Conservation (phyloP, 2,888 invertebrate species). For the Patella ulyssiponensis region DNA sequence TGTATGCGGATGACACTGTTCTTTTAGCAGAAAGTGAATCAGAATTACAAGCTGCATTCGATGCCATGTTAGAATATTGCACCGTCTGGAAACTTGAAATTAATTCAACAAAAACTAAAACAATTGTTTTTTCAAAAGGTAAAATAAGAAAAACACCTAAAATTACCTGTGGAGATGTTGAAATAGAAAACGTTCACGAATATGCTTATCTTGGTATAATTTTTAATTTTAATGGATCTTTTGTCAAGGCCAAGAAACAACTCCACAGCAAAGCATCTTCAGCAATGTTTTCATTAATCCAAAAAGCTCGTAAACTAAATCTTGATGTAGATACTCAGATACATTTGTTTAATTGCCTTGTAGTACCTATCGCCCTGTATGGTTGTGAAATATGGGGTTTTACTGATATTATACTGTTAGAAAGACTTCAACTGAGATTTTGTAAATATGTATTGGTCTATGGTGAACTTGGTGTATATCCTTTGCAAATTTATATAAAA, state of each 20-base stretch:
- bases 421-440: conserved; percentile 22
- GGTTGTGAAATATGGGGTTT: neutral
- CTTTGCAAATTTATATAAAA: conserved; percentile 18
- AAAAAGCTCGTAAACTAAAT: neutral
- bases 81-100: conserved; percentile 18
- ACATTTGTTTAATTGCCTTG: neutral
- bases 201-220: conserved; percentile 20
- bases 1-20: conserved; percentile 29
- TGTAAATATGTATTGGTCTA: conserved; percentile 26
- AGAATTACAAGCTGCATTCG: conserved; percentile 21
- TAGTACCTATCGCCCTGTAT: neutral
- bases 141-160: neutral
- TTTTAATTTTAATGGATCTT: conserved; percentile 9
- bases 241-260: conserved; percentile 11
- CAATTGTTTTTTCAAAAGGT: conserved; percentile 19
- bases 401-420: too few species aligned
- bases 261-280: conserved; percentile 9
- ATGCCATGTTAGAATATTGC: conserved; percentile 23
- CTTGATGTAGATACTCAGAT: neutral
- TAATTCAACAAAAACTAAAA: conserved; percentile 19
- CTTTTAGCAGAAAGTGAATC: conserved; percentile 10
- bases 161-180: conserved; percentile 2
- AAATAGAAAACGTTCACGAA: conserved; percentile 19
- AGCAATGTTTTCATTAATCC: neutral
- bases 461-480: conserved; percentile 23